Base-by-base conservation (phyloP, 2,888 invertebrate genomes). In the Calameuta pallipes region DNA sequence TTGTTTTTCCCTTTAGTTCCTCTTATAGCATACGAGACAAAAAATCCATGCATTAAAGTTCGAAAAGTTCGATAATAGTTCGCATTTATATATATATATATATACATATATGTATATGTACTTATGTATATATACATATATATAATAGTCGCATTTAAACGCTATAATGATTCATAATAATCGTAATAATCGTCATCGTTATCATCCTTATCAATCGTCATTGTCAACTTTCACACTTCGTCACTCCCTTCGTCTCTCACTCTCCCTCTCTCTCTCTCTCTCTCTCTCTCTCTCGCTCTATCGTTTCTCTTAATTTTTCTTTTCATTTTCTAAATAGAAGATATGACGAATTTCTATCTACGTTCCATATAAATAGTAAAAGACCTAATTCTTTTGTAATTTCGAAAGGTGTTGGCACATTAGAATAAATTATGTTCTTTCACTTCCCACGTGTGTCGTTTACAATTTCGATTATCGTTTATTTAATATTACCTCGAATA, bases 371-470 rank as follows among this genome's bases (percentile, higher is more conserved):
- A 87, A 85, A 86, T 84, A 83, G 86, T 86, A 85, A 85, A 88
- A 87, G 87, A 85, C 83, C 84, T 86, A 86, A 85, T 85, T 84
- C 75, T 76, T 85, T 73, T 82, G 80, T 80, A 82, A 85, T 85
- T 87, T 85, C 84, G 86, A 87, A 41, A 86, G 85, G 86, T 86
- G 86, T 90, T 90, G 90, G 90, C 90, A 90, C 90, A 89, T 89
- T 86, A 88, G 86, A 88, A 87, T 88, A 87, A 85, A 88, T 84
- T 78, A 76, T 76, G 69, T 37, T 73, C 41, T 73, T 33, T 70
- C n/a, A 1, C 11, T n/a, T 75, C 37, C 37, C n/a, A 70, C 70
- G 34, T 75, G n/a, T 30, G 11, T 23, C 68, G 34, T 70, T 73
- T 76, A 15, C 37, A 37, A 37, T 37, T 37, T 37, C 13, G 1